phyloP scores from a whole-genome alignment of 2,888 invertebrate genomes.

The Bunonema sp. region DNA sequence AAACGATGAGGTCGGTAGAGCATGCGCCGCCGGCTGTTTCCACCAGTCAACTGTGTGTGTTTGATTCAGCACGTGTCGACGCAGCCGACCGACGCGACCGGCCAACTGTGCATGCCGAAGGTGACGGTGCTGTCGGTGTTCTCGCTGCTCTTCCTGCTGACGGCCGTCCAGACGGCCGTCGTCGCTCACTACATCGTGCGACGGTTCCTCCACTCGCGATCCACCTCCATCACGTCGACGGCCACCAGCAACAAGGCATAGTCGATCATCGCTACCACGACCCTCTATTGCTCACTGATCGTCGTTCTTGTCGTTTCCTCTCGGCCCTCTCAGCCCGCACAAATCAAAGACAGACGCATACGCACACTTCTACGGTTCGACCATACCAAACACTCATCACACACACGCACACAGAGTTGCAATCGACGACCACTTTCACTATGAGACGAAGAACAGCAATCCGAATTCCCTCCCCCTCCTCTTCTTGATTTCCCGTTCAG shows the following conservation, averaged over 20 bases:
- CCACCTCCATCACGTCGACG: too few relatives aligned
- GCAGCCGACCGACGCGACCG: not conserved
- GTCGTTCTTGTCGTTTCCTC: not conserved
- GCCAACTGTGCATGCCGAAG: slow-evolving; percentile 30
- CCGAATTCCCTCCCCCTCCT: too few relatives aligned
- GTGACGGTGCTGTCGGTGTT: slow-evolving; percentile 25
- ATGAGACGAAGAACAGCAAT: too few relatives aligned
- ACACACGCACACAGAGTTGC: too few relatives aligned
- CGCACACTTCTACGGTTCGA: too few relatives aligned
- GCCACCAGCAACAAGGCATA: not conserved
- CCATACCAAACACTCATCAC: too few relatives aligned
- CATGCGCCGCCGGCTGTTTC: slow-evolving; percentile 5
- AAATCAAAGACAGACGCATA: too few relatives aligned
- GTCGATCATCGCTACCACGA: not conserved
- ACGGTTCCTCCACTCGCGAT: too few relatives aligned
- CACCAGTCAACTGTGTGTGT: too few relatives aligned
- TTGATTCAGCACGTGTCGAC: not conserved
- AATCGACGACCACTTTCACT: too few relatives aligned
- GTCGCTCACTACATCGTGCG: slow-evolving; percentile 29
- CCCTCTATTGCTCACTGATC: not conserved
- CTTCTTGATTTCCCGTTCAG: too few relatives aligned
- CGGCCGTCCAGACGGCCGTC: slow-evolving; percentile 26
- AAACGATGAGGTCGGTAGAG: slow-evolving; percentile 5
- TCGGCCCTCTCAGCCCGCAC: too few relatives aligned
- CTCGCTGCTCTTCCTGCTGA: slow-evolving; percentile 26